Base-by-base conservation (phyloP, 1,140 invertebrate genomes). In the Drosophila parvula region DNA sequence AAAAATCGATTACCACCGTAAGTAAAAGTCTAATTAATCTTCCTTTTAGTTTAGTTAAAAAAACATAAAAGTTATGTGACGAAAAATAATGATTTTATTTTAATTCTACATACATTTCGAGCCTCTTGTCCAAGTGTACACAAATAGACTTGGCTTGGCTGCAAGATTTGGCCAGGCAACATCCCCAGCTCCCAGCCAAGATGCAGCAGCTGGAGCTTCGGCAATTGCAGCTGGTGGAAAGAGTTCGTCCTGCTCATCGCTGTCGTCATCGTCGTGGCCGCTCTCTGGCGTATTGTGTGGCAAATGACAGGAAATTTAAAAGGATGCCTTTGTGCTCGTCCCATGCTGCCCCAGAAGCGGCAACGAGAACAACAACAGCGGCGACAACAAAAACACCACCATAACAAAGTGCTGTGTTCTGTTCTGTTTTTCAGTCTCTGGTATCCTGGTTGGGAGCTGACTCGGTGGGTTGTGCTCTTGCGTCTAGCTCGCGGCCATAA, bases 291-390 rank as follows among this genome's bases (percentile, higher is more conserved):
- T 89, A 89, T 89, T 89, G 84, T 89, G 84, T 89, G 84, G 84
- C 85, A 89, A 89, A 89, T 89, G 84, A 89, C 84, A 89, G 85
- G 84, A 89, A 89, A 89, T 89, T 89, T 89, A 89, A 89, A 89
- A 89, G 84, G 84, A 89, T 89, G 84, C 84, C 84, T 89, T 89
- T 89, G 84, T 89, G 88, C 80, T 83, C 71, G 64, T 88, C 71
- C 67, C 81, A 48, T 67, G 79, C 83, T 81, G 77, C 50, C 53
- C n/a, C 62, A 53, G 38, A 41, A 69, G 50, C 63, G 62, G 44
- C 61, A 62, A 43, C 70, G 77, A 59, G 32, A 73, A 47, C 45
- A 79, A 56, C 57, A 81, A 67, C 48, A 61, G 48, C 38, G 71
- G 28, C 53, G 64, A 51, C 70, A 83, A 41, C 62, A 69, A 45